These are phyloP conservation scores for Urocyon cinereoargenteus DNA, from an alignment of 2,797 vertebrate genomes.

Conservation along the genomic window DNA sequence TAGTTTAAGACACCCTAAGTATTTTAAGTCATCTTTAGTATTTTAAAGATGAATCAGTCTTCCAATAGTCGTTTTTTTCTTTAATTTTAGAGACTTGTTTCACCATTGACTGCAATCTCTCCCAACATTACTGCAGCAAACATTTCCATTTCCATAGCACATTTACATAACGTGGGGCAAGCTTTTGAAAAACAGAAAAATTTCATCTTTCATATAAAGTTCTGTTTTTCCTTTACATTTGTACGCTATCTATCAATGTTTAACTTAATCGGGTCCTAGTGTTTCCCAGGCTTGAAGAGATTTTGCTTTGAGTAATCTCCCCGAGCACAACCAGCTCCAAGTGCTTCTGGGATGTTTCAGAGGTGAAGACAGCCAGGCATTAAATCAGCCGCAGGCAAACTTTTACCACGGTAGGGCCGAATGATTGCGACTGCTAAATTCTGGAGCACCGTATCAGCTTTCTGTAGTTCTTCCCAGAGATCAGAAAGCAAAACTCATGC, in stretches of 20 bases:
- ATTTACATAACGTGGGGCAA: background rate
- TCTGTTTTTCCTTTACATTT: background rate
- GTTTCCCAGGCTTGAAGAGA: background rate
- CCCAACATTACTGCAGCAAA: background rate
- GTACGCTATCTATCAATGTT: background rate
- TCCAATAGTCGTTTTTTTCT: background rate
- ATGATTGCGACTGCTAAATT: background rate
- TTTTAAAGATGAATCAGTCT: constrained; percentile 14
- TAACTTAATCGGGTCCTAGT: background rate
- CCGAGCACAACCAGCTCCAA: background rate
- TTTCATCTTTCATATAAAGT: background rate
- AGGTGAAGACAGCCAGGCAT: background rate
- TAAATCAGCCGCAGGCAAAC: background rate
- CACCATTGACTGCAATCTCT: background rate
- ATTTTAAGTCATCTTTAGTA: background rate
- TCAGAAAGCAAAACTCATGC: background rate
- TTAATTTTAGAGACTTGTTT: background rate
- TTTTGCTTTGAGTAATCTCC: background rate
- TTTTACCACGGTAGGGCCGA: background rate
- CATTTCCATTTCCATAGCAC: background rate
- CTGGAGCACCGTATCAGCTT: background rate
- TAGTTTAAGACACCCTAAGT: background rate
- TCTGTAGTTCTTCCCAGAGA: background rate
- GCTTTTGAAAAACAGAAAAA: background rate
- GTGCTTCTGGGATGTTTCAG: background rate